Conservation (phyloP, 2,888 invertebrate genomes). For the Hesperia comma region DNA sequence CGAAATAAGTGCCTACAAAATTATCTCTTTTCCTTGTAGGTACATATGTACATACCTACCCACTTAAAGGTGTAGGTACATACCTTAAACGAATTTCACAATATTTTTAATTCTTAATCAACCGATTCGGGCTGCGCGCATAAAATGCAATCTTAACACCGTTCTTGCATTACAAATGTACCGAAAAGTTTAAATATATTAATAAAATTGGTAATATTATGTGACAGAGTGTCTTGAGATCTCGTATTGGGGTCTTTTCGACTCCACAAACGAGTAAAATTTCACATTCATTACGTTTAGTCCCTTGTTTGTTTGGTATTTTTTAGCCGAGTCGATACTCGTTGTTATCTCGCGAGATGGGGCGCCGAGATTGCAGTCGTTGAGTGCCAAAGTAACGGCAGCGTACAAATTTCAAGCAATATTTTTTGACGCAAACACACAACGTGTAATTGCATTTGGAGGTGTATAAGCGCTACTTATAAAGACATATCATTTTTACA, state of each 20-base stretch:
- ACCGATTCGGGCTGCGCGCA: constrained; percentile 58
- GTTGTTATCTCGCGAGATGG: constrained; percentile 67
- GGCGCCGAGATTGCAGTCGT: constrained; percentile 70
- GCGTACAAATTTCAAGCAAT: constrained; percentile 56
- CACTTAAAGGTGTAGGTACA: constrained; percentile 25
- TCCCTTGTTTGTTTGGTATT: constrained; percentile 64
- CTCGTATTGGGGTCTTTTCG: constrained; percentile 58
- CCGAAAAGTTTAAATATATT: constrained; percentile 63
- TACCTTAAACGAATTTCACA: constrained; percentile 50
- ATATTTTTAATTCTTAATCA: constrained; percentile 71
- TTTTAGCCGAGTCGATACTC: constrained; percentile 66
- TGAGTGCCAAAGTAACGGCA: constrained; percentile 60
- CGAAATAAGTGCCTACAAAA: constrained; percentile 42
- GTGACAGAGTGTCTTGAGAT: constrained; percentile 64
- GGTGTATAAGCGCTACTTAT: background rate
- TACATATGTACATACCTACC: background rate
- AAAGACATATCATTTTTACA: background rate
- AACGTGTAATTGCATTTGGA: constrained; percentile 16
- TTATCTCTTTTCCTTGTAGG: constrained; percentile 38
- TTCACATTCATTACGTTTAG: constrained; percentile 66
- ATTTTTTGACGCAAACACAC: constrained; percentile 35
- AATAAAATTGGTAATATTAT: constrained; percentile 73
- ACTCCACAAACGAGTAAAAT: constrained; percentile 61
- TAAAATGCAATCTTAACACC: constrained; percentile 77
- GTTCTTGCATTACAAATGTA: constrained; percentile 70